These are phyloP conservation scores for Plectus sambesii DNA, from an alignment of 1,140 invertebrate genomes.

Conservation along the genomic window DNA sequence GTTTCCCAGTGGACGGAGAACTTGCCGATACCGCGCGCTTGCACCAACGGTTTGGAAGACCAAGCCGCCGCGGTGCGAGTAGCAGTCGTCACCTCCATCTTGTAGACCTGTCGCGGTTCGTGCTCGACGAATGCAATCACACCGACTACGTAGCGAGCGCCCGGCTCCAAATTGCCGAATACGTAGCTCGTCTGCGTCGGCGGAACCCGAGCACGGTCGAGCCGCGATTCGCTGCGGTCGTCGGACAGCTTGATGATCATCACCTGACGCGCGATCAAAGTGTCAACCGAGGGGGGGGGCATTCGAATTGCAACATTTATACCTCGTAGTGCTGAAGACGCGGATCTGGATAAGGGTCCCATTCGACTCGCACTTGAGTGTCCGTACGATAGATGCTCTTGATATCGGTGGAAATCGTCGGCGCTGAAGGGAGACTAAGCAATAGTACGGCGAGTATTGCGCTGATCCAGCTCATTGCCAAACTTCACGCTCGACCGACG, in stretches of 20 bases:
- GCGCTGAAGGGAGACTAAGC: too few relatives aligned
- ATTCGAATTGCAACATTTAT: slow-evolving; percentile 3
- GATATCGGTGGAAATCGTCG: slow-evolving; percentile 29
- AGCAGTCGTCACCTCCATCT: slow-evolving; percentile 23
- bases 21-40: slow-evolving; percentile 25
- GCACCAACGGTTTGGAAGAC: slow-evolving; percentile 31
- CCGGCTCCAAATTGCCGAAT: slow-evolving; percentile 34
- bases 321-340: slow-evolving; percentile 43
- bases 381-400: slow-evolving; percentile 33
- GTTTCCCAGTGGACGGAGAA: slow-evolving; percentile 40
- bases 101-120: slow-evolving; percentile 37
- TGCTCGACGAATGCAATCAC: slow-evolving; percentile 45
- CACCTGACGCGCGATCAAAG: slow-evolving; percentile 19
- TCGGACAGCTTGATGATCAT: slow-evolving; percentile 22
- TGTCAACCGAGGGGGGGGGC: background rate
- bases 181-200: slow-evolving; percentile 23
- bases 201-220: slow-evolving; percentile 34
- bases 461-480: too few relatives aligned
- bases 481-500: too few relatives aligned
- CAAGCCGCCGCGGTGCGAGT: slow-evolving; percentile 15
- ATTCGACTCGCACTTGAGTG: slow-evolving; percentile 32
- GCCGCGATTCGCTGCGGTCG: slow-evolving; percentile 10
- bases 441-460: too few relatives aligned
- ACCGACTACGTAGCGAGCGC: slow-evolving; percentile 36
- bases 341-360: slow-evolving; percentile 36